Base-by-base conservation (phyloP, 2,797 vertebrate genomes). In the Heterohyrax brucei region DNA sequence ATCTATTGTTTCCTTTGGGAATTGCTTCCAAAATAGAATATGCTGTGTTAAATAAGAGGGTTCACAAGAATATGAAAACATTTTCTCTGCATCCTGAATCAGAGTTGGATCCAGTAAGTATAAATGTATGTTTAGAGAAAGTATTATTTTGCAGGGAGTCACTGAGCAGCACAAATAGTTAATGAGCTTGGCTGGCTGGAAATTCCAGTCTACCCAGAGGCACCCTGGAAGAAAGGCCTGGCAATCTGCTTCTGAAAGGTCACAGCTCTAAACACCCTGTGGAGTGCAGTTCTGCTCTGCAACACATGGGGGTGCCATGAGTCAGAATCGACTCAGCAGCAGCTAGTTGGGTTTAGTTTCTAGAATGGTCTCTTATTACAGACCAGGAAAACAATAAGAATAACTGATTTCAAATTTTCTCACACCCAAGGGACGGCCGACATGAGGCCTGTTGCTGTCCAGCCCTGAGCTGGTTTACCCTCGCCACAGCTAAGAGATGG, bases 1-100 rank as follows among this genome's bases (percentile, higher is more conserved):
- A 98, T 81, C 81, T 70, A 87, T 16, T 80, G 59, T 2, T 94
- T 84, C 68, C 10, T 95, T 73, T 30, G 28, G 68, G 24, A 91
- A 48, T 30, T 83, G 46, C 59, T 91, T 93, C 59, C 61, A 78
- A 78, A 70, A 33, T 2, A 72, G 39, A 72, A 9, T 21, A 16
- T 18, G n/a, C 19, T 62, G 0, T 28, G 3, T 95, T 79, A 33
- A 85, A 66, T 10, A 10, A 1, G 9, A 22, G 7, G 18, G 13
- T 48, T 39, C 28, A 59, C 0, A 4, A n/a, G 89, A 83, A 80
- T 2, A 82, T 4, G 7, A 26, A 59, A 10, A 53, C 22, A 8
- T 66, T 50, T 81, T 64, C 79, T 66, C 85, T 53, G 28, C 30
- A 13, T 59, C 92, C 16, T 56, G 64, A 94, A 62, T 73, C 53